Percentiles rank a stretch among this genome's conserved stretches.
Evolutionary conservation across 2,888 invertebrate species (phyloP).

Genomic region (Chymomyza fuscimana): DNA sequence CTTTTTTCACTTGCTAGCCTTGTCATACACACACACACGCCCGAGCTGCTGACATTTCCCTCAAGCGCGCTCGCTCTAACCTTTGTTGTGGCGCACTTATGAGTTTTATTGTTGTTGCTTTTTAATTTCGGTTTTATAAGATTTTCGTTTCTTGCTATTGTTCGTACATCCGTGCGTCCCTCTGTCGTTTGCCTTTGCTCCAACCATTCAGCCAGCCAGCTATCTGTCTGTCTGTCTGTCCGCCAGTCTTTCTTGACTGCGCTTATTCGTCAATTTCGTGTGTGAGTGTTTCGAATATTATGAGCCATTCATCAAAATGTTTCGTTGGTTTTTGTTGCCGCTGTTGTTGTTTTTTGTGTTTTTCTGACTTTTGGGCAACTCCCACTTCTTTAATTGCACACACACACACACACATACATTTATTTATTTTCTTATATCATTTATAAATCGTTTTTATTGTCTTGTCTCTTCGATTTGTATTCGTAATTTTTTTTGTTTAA

Average conservation of each 20-base stretch:
- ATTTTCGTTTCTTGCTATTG: slow-evolving; percentile 64
- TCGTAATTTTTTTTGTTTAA: not conserved
- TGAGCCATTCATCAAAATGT: slow-evolving; percentile 75
- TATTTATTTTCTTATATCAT: not conserved
- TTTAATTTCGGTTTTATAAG: slow-evolving; percentile 74
- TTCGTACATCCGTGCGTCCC: slow-evolving; percentile 11
- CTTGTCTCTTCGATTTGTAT: slow-evolving; percentile 22
- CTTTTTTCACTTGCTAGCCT: slow-evolving; percentile 54
- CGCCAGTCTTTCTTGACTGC: slow-evolving; percentile 58
- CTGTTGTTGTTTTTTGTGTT: slow-evolving; percentile 37
- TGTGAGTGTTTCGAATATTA: slow-evolving; percentile 58
- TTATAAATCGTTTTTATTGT: not conserved
- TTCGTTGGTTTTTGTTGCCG: slow-evolving; percentile 30
- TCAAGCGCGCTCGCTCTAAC: slow-evolving; percentile 34
- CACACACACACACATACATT: not conserved
- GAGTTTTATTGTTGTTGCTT: slow-evolving; percentile 39
- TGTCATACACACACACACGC: slow-evolving; percentile 28
- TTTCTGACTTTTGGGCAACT: slow-evolving; percentile 70
- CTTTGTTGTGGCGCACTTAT: slow-evolving; percentile 54
- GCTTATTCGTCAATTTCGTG: slow-evolving; percentile 69
- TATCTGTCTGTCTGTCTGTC: slow-evolving; percentile 17
- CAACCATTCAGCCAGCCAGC: not conserved
- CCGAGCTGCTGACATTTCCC: slow-evolving; percentile 48
- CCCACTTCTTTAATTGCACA: slow-evolving; percentile 69
- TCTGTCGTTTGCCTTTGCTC: slow-evolving; percentile 11